A percentile compares a stretch with the other conserved stretches of the same genome.
Conservation (phyloP, 2,113 vertebrate genomes). For the Rhinolophus ferrumequinum region DNA sequence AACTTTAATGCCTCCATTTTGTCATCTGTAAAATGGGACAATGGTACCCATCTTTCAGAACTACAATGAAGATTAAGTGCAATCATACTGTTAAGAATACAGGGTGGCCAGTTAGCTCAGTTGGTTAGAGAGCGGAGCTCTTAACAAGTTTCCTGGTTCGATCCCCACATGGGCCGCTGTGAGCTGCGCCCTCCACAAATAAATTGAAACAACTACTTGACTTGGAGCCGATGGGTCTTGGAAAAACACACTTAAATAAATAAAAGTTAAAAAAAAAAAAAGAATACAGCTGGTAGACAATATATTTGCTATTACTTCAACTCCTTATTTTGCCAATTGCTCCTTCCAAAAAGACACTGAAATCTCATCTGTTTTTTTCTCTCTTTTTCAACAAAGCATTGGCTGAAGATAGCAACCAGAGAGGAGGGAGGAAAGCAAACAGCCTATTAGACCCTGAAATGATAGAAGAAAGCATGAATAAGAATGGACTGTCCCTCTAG, state of each 20-base stretch:
- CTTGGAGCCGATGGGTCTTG: no score
- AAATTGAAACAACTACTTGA: no score
- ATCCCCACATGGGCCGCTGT: no score
- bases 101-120: neutral
- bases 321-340: neutral
- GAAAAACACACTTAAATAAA: no score
- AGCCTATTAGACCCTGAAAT: neutral
- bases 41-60: neutral
- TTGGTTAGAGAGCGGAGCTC: no score
- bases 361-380: neutral
- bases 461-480: neutral
- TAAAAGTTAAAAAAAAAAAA: neutral
- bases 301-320: constrained; percentile 15
- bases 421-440: neutral
- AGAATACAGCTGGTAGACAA: neutral
- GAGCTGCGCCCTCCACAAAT: no score
- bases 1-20: neutral
- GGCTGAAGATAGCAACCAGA: neutral
- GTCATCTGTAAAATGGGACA: constrained; percentile 23
- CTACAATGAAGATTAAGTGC: neutral
- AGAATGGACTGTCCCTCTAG: neutral
- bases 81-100: neutral
- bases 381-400: neutral
- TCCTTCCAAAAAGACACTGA: neutral
- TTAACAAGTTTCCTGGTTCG: no score